Percentiles rank a stretch among this genome's conserved stretches.
phyloP scores from a whole-genome alignment of 2,888 invertebrate genomes.

The Mythimna lalbum region DNA sequence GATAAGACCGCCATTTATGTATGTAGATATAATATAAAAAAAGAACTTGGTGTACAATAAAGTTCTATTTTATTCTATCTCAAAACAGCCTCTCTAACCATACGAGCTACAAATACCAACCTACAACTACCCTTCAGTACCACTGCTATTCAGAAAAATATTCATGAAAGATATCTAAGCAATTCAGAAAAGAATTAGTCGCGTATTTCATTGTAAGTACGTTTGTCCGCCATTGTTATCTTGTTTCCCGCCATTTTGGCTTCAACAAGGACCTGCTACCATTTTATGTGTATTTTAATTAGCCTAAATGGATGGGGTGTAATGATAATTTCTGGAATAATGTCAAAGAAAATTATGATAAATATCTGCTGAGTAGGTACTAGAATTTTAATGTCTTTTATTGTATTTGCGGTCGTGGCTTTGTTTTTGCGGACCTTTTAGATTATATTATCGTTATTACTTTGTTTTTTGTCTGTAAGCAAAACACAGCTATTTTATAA shows the following conservation, averaged over 20 bases:
- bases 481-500: neutral
- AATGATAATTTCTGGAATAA: constrained; percentile 47
- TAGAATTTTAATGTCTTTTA: constrained; percentile 33
- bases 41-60: too few relatives aligned
- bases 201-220: constrained; percentile 3
- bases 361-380: constrained; percentile 28
- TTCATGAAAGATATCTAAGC: neutral
- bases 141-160: neutral
- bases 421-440: constrained; percentile 3
- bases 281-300: constrained; percentile 58
- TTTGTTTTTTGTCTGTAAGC: neutral
- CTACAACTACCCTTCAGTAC: neutral
- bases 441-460: constrained; percentile 4
- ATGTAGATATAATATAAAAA: too few relatives aligned
- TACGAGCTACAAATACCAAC: neutral
- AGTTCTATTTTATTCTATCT: neutral
- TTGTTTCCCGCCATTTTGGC: constrained; percentile 35
- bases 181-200: neutral
- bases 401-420: constrained; percentile 6
- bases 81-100: neutral
- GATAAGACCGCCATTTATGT: too few relatives aligned
- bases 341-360: constrained; percentile 41
- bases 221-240: constrained; percentile 30
- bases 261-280: constrained; percentile 14
- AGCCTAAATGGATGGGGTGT: constrained; percentile 42